A percentile compares a stretch with the other conserved stretches of the same genome.
Evolutionary conservation across 2,888 invertebrate species (phyloP).

Genomic region (Andrena dorsata): DNA sequence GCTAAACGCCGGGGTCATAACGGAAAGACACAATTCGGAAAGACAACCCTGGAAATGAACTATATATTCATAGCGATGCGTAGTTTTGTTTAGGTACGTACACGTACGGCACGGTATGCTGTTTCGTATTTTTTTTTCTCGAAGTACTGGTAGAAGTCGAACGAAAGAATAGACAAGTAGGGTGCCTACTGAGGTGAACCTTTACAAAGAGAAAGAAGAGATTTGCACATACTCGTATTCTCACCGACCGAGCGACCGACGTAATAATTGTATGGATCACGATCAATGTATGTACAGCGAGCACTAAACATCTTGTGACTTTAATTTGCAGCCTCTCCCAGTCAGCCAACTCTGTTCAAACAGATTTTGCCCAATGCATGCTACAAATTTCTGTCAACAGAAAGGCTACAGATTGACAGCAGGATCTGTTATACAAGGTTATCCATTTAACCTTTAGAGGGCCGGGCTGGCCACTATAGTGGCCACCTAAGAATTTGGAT

Average conservation of each 20-base stretch:
- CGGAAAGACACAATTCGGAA: constrained; percentile 68
- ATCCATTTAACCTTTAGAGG: no score
- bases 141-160: constrained; percentile 66
- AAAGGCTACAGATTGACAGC: no score
- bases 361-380: no score
- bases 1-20: not conserved
- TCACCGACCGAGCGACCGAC: constrained; percentile 16
- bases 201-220: constrained; percentile 33
- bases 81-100: constrained; percentile 81
- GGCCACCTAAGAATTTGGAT: no score
- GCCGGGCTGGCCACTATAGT: no score
- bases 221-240: constrained; percentile 29
- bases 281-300: not conserved
- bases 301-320: constrained; percentile 21
- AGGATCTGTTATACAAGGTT: no score
- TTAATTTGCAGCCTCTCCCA: constrained; percentile 46
- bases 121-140: constrained; percentile 64
- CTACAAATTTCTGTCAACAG: no score
- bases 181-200: constrained; percentile 70
- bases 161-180: constrained; percentile 74
- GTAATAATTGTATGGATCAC: constrained; percentile 24
- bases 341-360: no score
- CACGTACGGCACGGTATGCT: constrained; percentile 79
- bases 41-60: constrained; percentile 80
- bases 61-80: constrained; percentile 82